phyloP scores from a whole-genome alignment of 2,797 vertebrate species.

The Scarus forsteni region DNA sequence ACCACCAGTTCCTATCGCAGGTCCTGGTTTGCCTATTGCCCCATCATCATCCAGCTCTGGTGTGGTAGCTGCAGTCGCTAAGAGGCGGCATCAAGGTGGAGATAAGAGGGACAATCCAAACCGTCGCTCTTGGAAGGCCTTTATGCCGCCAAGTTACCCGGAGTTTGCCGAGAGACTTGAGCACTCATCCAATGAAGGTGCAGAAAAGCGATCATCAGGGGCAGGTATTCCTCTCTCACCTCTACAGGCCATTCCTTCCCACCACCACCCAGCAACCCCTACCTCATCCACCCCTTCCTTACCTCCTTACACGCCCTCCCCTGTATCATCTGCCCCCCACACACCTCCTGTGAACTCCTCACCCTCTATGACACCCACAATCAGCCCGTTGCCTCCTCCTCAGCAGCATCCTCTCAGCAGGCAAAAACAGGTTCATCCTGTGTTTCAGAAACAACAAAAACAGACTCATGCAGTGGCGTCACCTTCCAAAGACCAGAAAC shows the following conservation, averaged over 20 bases:
- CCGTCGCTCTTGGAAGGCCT: slow-evolving; percentile 96
- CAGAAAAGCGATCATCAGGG: slow-evolving; percentile 88
- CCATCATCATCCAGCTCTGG: slow-evolving; percentile 79
- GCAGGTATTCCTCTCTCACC: slow-evolving; percentile 81
- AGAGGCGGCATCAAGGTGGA: slow-evolving; percentile 82
- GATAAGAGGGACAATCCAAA: slow-evolving; percentile 94
- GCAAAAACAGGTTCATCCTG: slow-evolving; percentile 73
- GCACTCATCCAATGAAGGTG: slow-evolving; percentile 86
- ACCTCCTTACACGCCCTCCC: slow-evolving; percentile 76
- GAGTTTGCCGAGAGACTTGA: slow-evolving; percentile 96
- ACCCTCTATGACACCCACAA: slow-evolving; percentile 70
- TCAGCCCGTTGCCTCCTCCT: slow-evolving; percentile 72
- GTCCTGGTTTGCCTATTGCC: slow-evolving; percentile 74
- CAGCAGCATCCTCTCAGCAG: slow-evolving; percentile 70
- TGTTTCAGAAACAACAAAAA: slow-evolving; percentile 74
- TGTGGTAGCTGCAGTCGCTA: slow-evolving; percentile 82
- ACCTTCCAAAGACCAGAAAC: slow-evolving; percentile 70
- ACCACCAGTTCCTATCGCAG: slow-evolving; percentile 79
- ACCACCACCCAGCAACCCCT: slow-evolving; percentile 65
- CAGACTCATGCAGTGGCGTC: slow-evolving; percentile 45
- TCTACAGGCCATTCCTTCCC: slow-evolving; percentile 72
- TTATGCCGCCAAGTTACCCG: slow-evolving; percentile 95
- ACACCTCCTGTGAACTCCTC: slow-evolving; percentile 78
- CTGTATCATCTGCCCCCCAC: slow-evolving; percentile 77
- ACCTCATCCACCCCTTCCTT: slow-evolving; percentile 77